Evolutionary conservation across 2,888 invertebrate species (phyloP), one percentile per base, ranked within the genome.

Genomic region (Capitulum mitella): DNA sequence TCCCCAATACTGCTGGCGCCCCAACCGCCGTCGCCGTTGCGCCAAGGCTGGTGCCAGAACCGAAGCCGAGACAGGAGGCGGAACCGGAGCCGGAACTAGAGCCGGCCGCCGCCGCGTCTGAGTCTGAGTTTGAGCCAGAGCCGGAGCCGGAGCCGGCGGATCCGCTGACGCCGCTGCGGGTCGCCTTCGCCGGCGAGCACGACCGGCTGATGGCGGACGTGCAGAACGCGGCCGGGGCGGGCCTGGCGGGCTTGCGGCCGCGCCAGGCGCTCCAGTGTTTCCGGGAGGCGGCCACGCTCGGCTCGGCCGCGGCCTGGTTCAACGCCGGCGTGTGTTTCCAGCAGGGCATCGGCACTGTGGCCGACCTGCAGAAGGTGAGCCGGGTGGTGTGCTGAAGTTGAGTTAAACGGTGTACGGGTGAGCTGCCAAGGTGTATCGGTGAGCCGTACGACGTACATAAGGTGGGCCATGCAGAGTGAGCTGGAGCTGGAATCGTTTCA

Each of bases 201-300:
- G 70, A 70, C 70, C 37, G 70, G 6, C 70, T 70, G 70, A 37
- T 70, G 70, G 70, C 70, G 22, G 2, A 37, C 12, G 40, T 70
- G 37, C 70, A 70, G 70, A 37, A 40, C 40, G 22, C 70, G 37
- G 70, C 70, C 40, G 70, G 70, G 40, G 70, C 70, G 40, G 26
- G 70, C 40, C 40, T 70, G 26, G 70, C 40, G 26, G 26, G 40
- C 40, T 29, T 2, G 22, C 70, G 70, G 70, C 70, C 70, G 70
- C 22, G 26, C 19, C 70, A 70, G 70, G 70, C 70, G 37, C 70
- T 70, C 1, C 37, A 70, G 70, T 70, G 70, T 70, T 70, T 70
- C 70, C 37, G 70, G 19, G 5, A 16, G 14, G 70, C 70, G 37
- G 70, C 70, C 22, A 37, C 70, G 70, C 70, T 70, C 22, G 70